A percentile compares a stretch with the other conserved stretches of the same genome.
Evolutionary conservation across 2,113 vertebrate species (phyloP).

Genomic region (Globicephala melas): DNA sequence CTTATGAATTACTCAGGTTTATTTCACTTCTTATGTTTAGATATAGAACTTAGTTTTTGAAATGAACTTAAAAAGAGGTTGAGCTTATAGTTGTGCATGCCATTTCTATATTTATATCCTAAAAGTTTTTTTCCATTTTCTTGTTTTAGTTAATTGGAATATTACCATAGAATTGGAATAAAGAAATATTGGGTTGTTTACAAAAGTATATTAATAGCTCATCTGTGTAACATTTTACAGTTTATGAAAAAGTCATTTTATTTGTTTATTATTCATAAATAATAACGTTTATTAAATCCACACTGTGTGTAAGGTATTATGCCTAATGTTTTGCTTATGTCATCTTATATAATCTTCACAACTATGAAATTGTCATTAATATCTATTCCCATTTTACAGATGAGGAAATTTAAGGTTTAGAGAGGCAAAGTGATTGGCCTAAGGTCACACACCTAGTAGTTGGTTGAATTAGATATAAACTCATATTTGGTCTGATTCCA

Average conservation of each 20-base stretch:
- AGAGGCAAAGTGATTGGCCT: not conserved
- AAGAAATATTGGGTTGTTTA: not conserved
- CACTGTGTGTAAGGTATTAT: not conserved
- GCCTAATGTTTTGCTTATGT: not conserved
- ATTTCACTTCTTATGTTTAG: not conserved
- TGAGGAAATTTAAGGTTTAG: not conserved
- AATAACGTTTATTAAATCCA: not conserved
- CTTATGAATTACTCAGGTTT: not conserved
- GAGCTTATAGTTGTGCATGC: not conserved
- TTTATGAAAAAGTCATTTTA: not conserved
- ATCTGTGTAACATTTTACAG: not conserved
- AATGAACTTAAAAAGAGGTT: not conserved
- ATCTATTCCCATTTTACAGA: not conserved
- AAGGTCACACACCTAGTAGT: not conserved
- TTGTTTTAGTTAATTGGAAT: constrained; percentile 1
- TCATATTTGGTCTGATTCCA: not conserved
- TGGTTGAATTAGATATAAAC: not conserved
- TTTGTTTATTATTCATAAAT: constrained; percentile 3
- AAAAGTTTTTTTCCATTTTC: not conserved
- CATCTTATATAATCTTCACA: not conserved
- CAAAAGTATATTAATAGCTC: not conserved
- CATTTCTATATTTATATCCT: not conserved
- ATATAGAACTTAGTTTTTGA: not conserved
- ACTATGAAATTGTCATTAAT: not conserved
- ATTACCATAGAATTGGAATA: not conserved